phyloP scores from a whole-genome alignment of 2,888 invertebrate species.

The Heliconius erato region DNA sequence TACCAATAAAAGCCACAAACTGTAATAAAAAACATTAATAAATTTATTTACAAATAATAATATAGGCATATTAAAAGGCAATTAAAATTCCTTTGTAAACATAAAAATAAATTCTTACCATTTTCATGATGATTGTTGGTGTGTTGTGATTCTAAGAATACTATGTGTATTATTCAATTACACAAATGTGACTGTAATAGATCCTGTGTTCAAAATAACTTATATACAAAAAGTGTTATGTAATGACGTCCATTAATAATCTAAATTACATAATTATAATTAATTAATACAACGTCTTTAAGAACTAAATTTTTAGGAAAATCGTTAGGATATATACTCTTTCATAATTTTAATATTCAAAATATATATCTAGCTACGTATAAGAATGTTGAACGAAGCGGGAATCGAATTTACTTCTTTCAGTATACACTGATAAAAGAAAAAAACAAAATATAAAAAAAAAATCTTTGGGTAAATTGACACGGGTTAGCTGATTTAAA shows the following conservation, averaged over 20 bases:
- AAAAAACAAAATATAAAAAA: too few species aligned
- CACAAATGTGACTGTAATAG: not conserved
- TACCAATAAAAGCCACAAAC: not conserved
- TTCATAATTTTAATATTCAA: not conserved
- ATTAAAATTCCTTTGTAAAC: too few species aligned
- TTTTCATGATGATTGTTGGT: constrained; percentile 4
- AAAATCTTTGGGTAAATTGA: too few species aligned
- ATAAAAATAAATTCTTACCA: not conserved
- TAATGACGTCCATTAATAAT: not conserved
- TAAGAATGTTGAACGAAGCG: too few species aligned
- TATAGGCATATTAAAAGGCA: not conserved
- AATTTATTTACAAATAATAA: not conserved
- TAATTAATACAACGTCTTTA: not conserved
- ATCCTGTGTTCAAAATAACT: not conserved
- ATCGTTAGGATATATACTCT: not conserved
- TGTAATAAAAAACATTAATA: not conserved
- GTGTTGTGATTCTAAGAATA: not conserved
- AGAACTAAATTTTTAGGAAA: not conserved
- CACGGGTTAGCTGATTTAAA: too few species aligned
- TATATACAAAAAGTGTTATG: constrained; percentile 2
- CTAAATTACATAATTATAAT: not conserved
- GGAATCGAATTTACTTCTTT: too few species aligned
- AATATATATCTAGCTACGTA: not conserved
- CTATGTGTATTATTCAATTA: not conserved
- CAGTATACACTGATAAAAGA: too few species aligned